Evolutionary conservation across 2,797 vertebrate species (phyloP).

Genomic region (Smutsia gigantea): DNA sequence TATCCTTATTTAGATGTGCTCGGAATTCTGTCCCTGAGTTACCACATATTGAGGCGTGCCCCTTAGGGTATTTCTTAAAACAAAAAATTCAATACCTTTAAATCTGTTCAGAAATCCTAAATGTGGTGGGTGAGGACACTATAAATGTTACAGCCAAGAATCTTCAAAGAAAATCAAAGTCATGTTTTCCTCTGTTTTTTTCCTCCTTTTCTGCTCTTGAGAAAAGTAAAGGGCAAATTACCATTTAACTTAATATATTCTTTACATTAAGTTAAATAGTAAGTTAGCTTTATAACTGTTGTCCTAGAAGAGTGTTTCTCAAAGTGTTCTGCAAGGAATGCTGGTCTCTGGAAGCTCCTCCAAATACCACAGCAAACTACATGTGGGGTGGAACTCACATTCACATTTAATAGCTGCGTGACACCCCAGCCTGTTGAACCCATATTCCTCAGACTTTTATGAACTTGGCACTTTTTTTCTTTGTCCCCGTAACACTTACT

Average conservation of each 20-base stretch:
- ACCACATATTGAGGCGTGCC: fast-evolving
- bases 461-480: not conserved
- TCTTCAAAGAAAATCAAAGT: not conserved
- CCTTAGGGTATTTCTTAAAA: not conserved
- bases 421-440: not conserved
- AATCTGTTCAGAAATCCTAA: not conserved
- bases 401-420: fast-evolving
- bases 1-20: not conserved
- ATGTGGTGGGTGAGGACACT: not conserved
- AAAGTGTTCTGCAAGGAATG: not conserved
- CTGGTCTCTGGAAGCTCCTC: not conserved
- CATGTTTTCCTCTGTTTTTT: not conserved
- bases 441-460: not conserved
- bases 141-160: not conserved
- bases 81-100: no score
- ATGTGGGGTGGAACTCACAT: fast-evolving
- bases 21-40: not conserved
- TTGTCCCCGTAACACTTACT: not conserved
- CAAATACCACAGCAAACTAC: fast-evolving
- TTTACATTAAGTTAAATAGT: no score
- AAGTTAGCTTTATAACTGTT: not conserved
- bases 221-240: not conserved
- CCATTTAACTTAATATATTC: not conserved
- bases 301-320: not conserved
- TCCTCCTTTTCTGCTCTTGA: not conserved